phyloP scores from a whole-genome alignment of 2,797 vertebrate genomes.

The Tokudaia muenninki region DNA sequence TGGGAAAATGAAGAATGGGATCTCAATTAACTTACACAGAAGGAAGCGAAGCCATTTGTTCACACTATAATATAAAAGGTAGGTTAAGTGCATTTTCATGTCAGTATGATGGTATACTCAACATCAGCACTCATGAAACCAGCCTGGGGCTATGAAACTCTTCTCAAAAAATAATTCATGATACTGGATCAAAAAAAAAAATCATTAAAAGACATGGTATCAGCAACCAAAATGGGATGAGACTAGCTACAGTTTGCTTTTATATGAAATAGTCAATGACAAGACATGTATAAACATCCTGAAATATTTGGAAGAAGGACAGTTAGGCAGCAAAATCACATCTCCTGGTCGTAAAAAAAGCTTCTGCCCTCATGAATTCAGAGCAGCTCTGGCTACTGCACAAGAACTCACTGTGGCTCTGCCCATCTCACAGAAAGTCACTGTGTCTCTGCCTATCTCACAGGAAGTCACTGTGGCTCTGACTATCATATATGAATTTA shows the following conservation, averaged over 20 bases:
- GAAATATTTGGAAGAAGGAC: not conserved
- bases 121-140: not conserved
- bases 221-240: not conserved
- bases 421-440: not conserved
- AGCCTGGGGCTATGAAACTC: not conserved
- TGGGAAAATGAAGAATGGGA: not conserved
- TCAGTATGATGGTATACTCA: not conserved
- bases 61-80: not conserved
- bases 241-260: not conserved
- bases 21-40: not conserved
- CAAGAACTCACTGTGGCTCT: not conserved
- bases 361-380: not conserved
- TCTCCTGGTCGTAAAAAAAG: not conserved
- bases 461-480: not conserved
- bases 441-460: not conserved
- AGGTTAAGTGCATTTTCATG: not conserved
- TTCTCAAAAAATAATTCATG: not conserved
- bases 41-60: not conserved
- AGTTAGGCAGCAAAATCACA: not conserved
- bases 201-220: not conserved
- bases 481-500: too few species aligned
- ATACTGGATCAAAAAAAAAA: not conserved
- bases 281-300: not conserved
- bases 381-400: not conserved
- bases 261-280: not conserved